Conservation (phyloP, 2,888 invertebrate species). For the Nomada goodeniana region DNA sequence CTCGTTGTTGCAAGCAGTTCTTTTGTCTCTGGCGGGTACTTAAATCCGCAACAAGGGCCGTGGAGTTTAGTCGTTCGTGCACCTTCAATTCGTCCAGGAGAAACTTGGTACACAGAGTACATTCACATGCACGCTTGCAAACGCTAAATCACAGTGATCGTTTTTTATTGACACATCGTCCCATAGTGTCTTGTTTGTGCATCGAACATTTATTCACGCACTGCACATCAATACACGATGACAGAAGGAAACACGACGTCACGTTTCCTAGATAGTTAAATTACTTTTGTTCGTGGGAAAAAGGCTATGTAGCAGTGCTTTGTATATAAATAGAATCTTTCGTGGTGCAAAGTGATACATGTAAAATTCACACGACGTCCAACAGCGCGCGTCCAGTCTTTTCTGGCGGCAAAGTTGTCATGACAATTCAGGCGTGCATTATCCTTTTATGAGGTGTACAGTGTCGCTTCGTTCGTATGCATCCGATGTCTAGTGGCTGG, state of each 20-base stretch:
- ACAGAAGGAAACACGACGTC: conserved; percentile 22
- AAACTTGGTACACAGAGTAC: background rate
- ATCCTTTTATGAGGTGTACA: conserved; percentile 35
- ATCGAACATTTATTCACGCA: background rate
- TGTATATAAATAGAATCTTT: conserved; percentile 65
- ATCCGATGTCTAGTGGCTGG: conserved; percentile 13
- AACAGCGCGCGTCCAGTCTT: background rate
- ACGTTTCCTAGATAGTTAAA: conserved; percentile 30
- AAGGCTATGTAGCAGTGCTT: conserved; percentile 23
- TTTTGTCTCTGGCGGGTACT: conserved; percentile 33
- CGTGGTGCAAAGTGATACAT: conserved; percentile 44
- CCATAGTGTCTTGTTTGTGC: background rate
- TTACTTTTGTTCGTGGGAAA: conserved; percentile 49
- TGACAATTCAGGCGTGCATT: conserved; percentile 54
- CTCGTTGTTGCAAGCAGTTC: conserved; percentile 27
- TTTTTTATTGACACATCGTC: conserved; percentile 26
- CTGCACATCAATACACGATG: conserved; percentile 17
- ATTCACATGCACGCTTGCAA: background rate
- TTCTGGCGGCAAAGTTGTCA: conserved; percentile 41
- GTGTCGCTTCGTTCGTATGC: conserved; percentile 37
- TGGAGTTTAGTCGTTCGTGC: conserved; percentile 10
- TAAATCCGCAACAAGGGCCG: conserved; percentile 8
- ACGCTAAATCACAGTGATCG: conserved; percentile 7
- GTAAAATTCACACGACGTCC: background rate
- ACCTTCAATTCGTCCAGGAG: background rate